Evolutionary conservation across 2,113 vertebrate species (phyloP).

Genomic region (Dicentrarchus labrax): DNA sequence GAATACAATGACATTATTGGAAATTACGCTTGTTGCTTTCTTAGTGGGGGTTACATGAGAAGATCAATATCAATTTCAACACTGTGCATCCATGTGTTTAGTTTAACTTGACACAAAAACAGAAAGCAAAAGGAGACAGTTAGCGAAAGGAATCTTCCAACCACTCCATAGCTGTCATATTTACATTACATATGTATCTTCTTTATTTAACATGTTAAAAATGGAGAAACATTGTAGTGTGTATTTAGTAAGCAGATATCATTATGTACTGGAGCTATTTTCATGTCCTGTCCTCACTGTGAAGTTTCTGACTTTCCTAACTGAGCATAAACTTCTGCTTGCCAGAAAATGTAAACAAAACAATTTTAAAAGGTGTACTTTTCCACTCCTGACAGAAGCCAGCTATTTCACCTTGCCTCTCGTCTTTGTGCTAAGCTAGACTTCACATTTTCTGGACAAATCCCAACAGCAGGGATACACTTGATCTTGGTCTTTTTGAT

Average conservation of each 20-base stretch:
- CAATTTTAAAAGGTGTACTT: background rate
- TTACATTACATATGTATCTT: background rate
- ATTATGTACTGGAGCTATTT: no score
- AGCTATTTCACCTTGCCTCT: background rate
- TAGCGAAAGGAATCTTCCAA: background rate
- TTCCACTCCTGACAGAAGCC: background rate
- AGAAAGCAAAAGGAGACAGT: slow-evolving; percentile 11
- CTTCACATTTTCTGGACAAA: background rate
- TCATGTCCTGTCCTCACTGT: background rate
- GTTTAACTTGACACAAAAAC: slow-evolving; percentile 2
- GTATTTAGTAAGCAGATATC: background rate
- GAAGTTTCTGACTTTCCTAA: background rate
- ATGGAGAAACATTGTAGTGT: background rate
- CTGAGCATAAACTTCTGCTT: background rate
- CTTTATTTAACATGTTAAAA: background rate
- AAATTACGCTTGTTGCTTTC: slow-evolving; percentile 2
- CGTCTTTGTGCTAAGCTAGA: background rate
- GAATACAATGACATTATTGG: background rate
- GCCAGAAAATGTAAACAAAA: background rate
- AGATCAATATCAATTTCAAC: slow-evolving; percentile 34
- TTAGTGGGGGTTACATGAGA: slow-evolving; percentile 14
- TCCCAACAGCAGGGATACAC: background rate
- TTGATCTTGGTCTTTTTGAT: background rate
- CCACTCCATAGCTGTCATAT: background rate
- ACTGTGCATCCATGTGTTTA: background rate